Evolutionary conservation across 1,140 invertebrate species (phyloP).

Genomic region (Melanaphis sacchari): DNA sequence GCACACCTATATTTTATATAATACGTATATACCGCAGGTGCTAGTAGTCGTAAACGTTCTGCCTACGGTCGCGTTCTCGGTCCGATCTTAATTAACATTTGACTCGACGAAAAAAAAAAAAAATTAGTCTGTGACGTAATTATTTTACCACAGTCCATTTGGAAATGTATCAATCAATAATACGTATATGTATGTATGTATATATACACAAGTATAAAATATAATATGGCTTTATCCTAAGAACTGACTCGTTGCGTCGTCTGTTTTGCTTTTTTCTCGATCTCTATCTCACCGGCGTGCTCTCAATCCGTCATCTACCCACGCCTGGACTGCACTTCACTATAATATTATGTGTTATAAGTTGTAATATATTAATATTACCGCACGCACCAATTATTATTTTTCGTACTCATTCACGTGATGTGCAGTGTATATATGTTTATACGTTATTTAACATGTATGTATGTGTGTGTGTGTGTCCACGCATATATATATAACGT

Average conservation of each 20-base stretch:
- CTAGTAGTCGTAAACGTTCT: neutral
- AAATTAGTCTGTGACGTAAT: neutral
- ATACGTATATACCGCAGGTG: neutral
- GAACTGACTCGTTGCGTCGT: neutral
- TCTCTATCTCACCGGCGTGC: neutral
- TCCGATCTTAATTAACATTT: conserved; percentile 28
- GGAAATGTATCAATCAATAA: conserved; percentile 14
- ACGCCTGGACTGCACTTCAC: neutral
- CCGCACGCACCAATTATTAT: neutral
- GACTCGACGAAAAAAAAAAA: neutral
- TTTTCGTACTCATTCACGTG: neutral
- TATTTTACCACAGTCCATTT: neutral
- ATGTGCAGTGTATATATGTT: neutral
- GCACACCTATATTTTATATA: neutral
- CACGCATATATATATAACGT: neutral
- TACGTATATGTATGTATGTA: neutral
- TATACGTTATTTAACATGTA: neutral
- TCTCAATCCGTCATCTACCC: conserved; percentile 31
- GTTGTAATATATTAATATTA: neutral
- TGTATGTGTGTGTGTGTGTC: neutral
- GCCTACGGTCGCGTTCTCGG: conserved; percentile 6
- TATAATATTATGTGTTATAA: neutral
- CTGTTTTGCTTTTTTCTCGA: neutral
- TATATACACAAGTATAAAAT: neutral
- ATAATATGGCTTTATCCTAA: neutral